These are phyloP conservation scores for Oncorhynchus keta DNA, from an alignment of 2,113 vertebrate genomes.

Conservation along the genomic window DNA sequence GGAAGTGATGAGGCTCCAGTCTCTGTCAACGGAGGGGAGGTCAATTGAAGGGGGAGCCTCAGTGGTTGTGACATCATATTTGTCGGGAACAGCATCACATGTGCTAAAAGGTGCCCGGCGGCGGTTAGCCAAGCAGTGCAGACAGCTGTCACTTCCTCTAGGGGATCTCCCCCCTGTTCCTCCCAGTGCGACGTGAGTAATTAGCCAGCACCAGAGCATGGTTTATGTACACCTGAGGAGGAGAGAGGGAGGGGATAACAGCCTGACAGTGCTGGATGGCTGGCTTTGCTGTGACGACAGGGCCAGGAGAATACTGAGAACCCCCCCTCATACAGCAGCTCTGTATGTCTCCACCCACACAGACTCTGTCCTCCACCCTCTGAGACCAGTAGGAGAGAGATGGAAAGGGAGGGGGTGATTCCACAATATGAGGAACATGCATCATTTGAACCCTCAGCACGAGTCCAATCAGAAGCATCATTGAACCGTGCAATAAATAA, in stretches of 20 bases:
- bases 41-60: conserved; percentile 30
- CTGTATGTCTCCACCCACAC: neutral
- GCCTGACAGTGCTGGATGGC: neutral
- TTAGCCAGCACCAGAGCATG: conserved; percentile 47
- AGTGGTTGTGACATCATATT: conserved; percentile 36
- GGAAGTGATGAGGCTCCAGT: neutral
- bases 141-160: conserved; percentile 58
- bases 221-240: conserved; percentile 35
- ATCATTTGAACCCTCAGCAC: neutral
- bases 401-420: no score
- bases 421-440: no score
- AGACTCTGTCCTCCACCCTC: neutral
- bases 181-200: conserved; percentile 44
- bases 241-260: neutral
- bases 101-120: conserved; percentile 4
- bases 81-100: conserved; percentile 19
- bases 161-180: conserved; percentile 46
- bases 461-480: neutral
- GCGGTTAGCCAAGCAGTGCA: conserved; percentile 18
- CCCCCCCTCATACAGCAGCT: neutral
- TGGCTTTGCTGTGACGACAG: no score
- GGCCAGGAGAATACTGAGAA: no score
- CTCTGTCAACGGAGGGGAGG: neutral
- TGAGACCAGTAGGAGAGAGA: neutral
- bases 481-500: neutral